A percentile compares a stretch with the other conserved stretches of the same genome.
Conservation (phyloP, 2,888 invertebrate genomes). For the Uloborus plumipes region DNA sequence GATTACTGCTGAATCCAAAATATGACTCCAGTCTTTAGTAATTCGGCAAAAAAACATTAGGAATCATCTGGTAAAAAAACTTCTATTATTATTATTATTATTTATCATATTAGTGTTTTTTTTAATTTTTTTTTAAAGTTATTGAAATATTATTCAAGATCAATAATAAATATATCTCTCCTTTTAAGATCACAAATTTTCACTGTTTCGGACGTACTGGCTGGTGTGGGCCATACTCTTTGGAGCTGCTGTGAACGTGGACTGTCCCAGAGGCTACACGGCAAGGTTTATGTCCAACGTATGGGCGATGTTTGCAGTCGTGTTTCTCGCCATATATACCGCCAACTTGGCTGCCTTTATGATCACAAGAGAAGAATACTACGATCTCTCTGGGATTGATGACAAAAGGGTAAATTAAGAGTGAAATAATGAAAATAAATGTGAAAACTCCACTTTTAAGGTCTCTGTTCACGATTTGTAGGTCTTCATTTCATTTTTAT, state of each 20-base stretch:
- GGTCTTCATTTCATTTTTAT: too few species aligned
- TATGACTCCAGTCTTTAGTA: too few species aligned
- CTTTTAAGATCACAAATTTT: conserved; percentile 77
- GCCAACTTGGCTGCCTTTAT: conserved; percentile 99
- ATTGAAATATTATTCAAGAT: neutral
- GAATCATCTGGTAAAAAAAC: too few species aligned
- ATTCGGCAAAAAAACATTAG: too few species aligned
- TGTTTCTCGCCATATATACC: conserved; percentile 99
- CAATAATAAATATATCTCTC: neutral
- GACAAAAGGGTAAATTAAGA: conserved; percentile 75
- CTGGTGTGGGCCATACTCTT: conserved; percentile 98
- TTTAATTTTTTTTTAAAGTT: too few species aligned
- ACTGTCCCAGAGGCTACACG: conserved; percentile 94
- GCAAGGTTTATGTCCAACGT: conserved; percentile 94
- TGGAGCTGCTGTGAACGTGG: conserved; percentile 97
- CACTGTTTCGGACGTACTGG: conserved; percentile 98
- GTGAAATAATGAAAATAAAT: too few species aligned
- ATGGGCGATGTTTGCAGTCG: conserved; percentile 98
- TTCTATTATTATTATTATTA: too few species aligned
- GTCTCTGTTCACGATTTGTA: too few species aligned
- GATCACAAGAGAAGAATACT: conserved; percentile 97
- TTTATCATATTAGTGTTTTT: too few species aligned
- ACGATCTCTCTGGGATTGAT: conserved; percentile 89
- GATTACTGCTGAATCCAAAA: too few species aligned
- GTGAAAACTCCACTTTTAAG: too few species aligned